These are phyloP conservation scores for Psittacula derbiana DNA, from an alignment of 2,797 vertebrate species.

Conservation along the genomic window DNA sequence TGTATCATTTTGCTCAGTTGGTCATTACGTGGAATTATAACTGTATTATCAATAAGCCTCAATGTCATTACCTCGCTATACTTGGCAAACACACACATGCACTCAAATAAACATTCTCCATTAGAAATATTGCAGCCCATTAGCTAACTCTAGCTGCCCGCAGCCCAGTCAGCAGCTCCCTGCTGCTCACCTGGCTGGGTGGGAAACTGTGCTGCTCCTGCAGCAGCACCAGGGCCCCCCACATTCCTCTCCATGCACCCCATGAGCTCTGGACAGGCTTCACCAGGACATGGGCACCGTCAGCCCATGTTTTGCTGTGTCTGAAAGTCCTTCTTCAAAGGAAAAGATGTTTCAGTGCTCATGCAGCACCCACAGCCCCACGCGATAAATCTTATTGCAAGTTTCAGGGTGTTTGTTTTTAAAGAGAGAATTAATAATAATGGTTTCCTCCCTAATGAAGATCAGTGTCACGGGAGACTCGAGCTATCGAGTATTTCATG, in stretches of 20 bases:
- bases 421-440: conserved; percentile 70
- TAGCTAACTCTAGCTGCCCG: not conserved
- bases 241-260: not conserved
- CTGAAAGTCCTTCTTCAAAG: not conserved
- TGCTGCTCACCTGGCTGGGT: not conserved
- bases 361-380: not conserved
- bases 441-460: conserved; percentile 72
- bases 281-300: not conserved
- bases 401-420: conserved; percentile 51
- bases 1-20: conserved; percentile 48
- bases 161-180: not conserved
- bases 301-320: not conserved
- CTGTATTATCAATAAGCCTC: conserved; percentile 57
- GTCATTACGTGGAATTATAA: conserved; percentile 52
- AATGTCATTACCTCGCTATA: conserved; percentile 21
- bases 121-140: conserved; percentile 3
- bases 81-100: not conserved
- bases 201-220: not conserved
- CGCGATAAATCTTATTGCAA: not conserved
- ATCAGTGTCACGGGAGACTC: conserved; percentile 60
- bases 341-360: not conserved
- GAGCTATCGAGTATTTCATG: conserved; percentile 40
- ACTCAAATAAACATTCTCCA: conserved; percentile 10
- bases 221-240: not conserved
- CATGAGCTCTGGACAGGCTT: fast-evolving